These are phyloP conservation scores for Nomada fabriciana DNA, from an alignment of 2,888 invertebrate genomes.

Conservation along the genomic window DNA sequence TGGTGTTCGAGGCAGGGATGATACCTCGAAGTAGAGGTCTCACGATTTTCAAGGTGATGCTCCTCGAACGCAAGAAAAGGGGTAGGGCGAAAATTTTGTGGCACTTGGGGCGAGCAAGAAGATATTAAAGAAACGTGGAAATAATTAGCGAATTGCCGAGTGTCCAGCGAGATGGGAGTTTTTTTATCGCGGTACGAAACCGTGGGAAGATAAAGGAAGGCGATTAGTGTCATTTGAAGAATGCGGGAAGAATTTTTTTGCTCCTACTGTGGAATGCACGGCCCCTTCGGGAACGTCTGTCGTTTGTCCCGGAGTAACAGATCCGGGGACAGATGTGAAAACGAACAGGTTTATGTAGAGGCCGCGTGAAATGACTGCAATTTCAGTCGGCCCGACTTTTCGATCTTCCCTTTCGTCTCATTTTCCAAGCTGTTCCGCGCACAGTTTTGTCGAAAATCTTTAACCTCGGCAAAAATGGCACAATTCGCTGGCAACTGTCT, in stretches of 20 bases:
- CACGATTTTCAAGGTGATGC: slow-evolving; percentile 30
- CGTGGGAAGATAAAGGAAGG: slow-evolving; percentile 84
- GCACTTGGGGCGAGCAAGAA: slow-evolving; percentile 73
- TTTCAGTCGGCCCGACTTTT: slow-evolving; percentile 34
- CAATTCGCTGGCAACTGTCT: no score
- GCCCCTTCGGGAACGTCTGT: slow-evolving; percentile 62
- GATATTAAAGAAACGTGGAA: slow-evolving; percentile 81
- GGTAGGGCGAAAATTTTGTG: slow-evolving; percentile 65
- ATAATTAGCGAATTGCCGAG: slow-evolving; percentile 82
- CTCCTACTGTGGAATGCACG: slow-evolving; percentile 69
- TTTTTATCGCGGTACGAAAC: slow-evolving; percentile 80
- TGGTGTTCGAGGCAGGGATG: neutral
- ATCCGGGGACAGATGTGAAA: slow-evolving; percentile 60
- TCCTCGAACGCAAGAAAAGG: slow-evolving; percentile 1
- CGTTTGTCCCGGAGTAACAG: slow-evolving; percentile 48
- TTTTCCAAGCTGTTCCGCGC: neutral
- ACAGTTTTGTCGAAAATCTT: slow-evolving; percentile 1
- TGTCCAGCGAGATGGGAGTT: slow-evolving; percentile 57
- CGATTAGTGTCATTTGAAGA: slow-evolving; percentile 84
- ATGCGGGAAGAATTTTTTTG: slow-evolving; percentile 80
- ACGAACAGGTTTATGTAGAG: slow-evolving; percentile 48
- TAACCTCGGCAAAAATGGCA: neutral
- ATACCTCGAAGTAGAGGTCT: neutral
- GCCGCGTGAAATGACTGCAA: slow-evolving; percentile 51
- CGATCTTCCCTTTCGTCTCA: slow-evolving; percentile 7